A percentile compares a stretch with the other conserved stretches of the same genome.
Conservation (phyloP, 2,888 invertebrate genomes). For the Cepaea hortensis region DNA sequence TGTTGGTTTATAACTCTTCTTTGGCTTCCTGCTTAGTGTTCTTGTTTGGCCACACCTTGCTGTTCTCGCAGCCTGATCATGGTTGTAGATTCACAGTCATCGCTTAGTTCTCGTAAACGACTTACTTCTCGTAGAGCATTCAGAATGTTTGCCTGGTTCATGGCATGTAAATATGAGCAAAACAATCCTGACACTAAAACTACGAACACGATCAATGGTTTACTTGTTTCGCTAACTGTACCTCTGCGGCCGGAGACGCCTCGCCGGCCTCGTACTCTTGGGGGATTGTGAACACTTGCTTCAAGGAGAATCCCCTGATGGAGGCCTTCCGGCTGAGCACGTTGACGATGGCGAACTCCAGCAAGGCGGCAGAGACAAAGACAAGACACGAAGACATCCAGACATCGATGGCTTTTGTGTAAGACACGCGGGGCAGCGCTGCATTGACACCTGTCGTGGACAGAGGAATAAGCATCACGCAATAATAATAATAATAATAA, state of each 20-base stretch:
- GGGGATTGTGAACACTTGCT: slow-evolving; percentile 61
- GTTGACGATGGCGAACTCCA: slow-evolving; percentile 98
- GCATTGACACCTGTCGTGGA: slow-evolving; percentile 59
- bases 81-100: too few relatives aligned
- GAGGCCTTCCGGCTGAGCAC: slow-evolving; percentile 96
- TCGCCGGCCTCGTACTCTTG: slow-evolving; percentile 44
- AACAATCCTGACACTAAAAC: too few relatives aligned
- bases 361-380: slow-evolving; percentile 96
- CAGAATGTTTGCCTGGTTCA: too few relatives aligned
- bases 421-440: slow-evolving; percentile 90
- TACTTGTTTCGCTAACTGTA: neutral
- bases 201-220: too few relatives aligned
- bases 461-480: neutral
- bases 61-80: too few relatives aligned
- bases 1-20: too few relatives aligned
- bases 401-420: slow-evolving; percentile 97
- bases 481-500: neutral
- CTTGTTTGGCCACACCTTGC: too few relatives aligned
- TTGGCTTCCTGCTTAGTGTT: too few relatives aligned
- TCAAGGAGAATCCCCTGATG: slow-evolving; percentile 71
- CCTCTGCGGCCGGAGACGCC: neutral
- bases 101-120: too few relatives aligned
- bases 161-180: too few relatives aligned
- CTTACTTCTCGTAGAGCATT: too few relatives aligned
- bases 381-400: slow-evolving; percentile 98